Evolutionary conservation across 2,797 vertebrate species (phyloP), one percentile per base, ranked within the genome.

Genomic region (Pseudotriccus pelzelni): DNA sequence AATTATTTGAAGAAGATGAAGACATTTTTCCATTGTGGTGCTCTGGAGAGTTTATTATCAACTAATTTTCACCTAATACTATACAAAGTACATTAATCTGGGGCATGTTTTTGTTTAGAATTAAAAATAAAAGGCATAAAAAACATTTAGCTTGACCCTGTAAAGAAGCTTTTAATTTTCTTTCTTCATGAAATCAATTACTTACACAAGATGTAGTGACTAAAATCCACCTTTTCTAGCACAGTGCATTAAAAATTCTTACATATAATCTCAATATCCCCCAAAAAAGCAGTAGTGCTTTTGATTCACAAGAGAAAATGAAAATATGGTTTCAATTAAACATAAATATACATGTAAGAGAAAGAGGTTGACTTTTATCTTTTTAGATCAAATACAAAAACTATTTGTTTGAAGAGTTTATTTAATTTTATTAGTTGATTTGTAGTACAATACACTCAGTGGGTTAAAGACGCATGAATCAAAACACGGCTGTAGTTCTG

Each of bases 91-190:
- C 0, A 7, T 62, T 49, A 19, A 27, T 55, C 6, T 58, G 19
- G 55, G 13, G 1, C 3, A 52, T 6, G 1, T 21, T 79, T 84
- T 13, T 53, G 3, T 69, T 81, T 49, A 63, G 21, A 87, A 70
- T n/a, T 80, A 0, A 58, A 60, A 60, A 24, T 5, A 17, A 28
- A 19, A 46, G 6, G 0, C 4, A 24, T 19, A 19, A 44, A 75
- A 59, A 12, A 0, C 12, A 4, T 59, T 11, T 59, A 67, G 7
- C 8, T n/a, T 80, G 30, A 74, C 15, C 12, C 80, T 39, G 19
- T 21, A 74, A 80, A 77, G 14, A 56, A 56, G 2, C 1, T 43
- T 72, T 39, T 69, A 20, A 53, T 69, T 44, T 52, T 58, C 11
- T 74, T 72, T 63, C 34, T 74, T 77, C 8, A 39, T 12, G 13